A percentile compares a stretch with the other conserved stretches of the same genome.
Conservation (phyloP, 2,113 vertebrate genomes). For the Embiotoca jacksoni region DNA sequence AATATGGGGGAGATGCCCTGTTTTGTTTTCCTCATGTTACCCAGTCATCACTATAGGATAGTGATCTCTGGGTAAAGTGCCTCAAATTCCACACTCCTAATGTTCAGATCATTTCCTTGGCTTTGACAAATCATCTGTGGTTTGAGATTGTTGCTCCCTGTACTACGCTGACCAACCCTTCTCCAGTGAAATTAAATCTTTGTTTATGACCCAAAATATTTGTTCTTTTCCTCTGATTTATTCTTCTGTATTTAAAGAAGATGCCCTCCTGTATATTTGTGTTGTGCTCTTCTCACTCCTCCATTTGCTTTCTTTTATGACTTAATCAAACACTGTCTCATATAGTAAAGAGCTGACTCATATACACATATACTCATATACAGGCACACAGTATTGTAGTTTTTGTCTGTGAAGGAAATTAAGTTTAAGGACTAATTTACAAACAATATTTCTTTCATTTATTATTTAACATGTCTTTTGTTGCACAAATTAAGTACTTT, state of each 20-base stretch:
- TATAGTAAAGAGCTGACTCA: neutral
- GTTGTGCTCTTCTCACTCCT: neutral
- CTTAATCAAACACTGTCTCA: conserved; percentile 31
- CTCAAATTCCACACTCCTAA: conserved; percentile 24
- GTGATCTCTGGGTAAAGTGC: conserved; percentile 28
- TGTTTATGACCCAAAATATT: conserved; percentile 24
- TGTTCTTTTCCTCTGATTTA: neutral
- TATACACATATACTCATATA: conserved; percentile 4
- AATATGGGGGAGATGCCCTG: conserved; percentile 37
- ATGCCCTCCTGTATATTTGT: conserved; percentile 7
- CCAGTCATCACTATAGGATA: conserved; percentile 32
- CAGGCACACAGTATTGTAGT: conserved; percentile 22
- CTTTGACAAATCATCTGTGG: conserved; percentile 3
- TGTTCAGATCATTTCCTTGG: conserved; percentile 12
- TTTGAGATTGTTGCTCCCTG: conserved; percentile 5
- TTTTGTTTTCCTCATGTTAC: conserved; percentile 30
- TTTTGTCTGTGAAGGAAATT: conserved; percentile 36
- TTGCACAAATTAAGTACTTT: conserved; percentile 79
- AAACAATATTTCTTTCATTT: conserved; percentile 17
- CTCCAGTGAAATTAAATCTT: neutral
- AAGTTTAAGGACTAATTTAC: conserved; percentile 37
- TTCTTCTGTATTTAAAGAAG: conserved; percentile 19
- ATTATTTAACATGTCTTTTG: conserved; percentile 63
- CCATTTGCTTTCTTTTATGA: conserved; percentile 30
- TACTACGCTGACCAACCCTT: neutral